phyloP scores from a whole-genome alignment of 2,888 invertebrate species.

The Tenodera sinensis region DNA sequence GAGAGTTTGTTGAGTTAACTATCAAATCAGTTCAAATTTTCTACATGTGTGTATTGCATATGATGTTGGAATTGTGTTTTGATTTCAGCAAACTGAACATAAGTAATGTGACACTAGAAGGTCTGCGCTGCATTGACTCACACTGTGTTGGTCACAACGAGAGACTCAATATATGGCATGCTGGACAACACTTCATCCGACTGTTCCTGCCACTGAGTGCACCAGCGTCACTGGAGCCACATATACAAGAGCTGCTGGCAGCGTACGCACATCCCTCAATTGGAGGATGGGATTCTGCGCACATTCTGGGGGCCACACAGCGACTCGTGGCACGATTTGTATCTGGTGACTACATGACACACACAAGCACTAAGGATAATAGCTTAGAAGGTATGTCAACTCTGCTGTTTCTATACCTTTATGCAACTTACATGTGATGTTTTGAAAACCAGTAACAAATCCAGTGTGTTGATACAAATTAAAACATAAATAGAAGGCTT shows the following conservation, averaged over 20 bases:
- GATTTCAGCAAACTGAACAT: background rate
- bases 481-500: too few relatives aligned
- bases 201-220: conserved; percentile 32
- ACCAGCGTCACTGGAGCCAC: conserved; percentile 26
- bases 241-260: conserved; percentile 25
- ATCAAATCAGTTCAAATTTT: too few relatives aligned
- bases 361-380: background rate
- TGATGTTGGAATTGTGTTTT: too few relatives aligned
- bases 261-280: conserved; percentile 24
- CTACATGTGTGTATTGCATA: too few relatives aligned
- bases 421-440: too few relatives aligned
- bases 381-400: background rate
- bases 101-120: background rate
- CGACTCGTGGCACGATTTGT: conserved; percentile 23
- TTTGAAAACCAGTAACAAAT: too few relatives aligned
- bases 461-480: too few relatives aligned
- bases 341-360: conserved; percentile 28
- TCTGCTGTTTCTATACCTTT: too few relatives aligned
- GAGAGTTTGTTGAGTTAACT: too few relatives aligned
- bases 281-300: conserved; percentile 21
- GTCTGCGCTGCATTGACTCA: conserved; percentile 7
- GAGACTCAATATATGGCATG: conserved; percentile 31
- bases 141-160: conserved; percentile 29
- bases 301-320: conserved; percentile 27
- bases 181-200: conserved; percentile 31